phyloP scores from a whole-genome alignment of 2,113 vertebrate genomes.

The Hyperopisus bebe region DNA sequence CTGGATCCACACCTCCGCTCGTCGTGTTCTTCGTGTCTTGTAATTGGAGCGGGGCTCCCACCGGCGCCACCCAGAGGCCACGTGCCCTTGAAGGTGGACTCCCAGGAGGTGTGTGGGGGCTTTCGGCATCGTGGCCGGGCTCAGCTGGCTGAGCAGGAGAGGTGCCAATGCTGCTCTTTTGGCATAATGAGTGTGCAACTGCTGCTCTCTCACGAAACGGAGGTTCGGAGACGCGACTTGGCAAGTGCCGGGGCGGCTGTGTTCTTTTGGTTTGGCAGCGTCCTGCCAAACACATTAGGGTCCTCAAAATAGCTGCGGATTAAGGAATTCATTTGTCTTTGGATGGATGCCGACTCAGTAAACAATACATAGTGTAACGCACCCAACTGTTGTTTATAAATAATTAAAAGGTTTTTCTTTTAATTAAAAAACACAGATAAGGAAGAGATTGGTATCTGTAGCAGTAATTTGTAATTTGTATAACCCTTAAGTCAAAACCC shows the following conservation, averaged over 20 bases:
- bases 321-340: conserved; percentile 10
- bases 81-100: background rate
- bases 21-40: background rate
- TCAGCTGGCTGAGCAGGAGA: background rate
- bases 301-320: background rate
- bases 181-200: background rate
- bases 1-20: background rate
- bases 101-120: background rate
- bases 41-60: background rate
- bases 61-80: background rate
- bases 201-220: background rate
- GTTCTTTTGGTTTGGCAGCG: background rate
- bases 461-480: background rate
- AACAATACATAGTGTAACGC: conserved; percentile 2
- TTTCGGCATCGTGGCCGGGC: background rate
- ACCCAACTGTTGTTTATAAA: background rate
- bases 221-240: background rate
- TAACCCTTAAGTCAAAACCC: background rate
- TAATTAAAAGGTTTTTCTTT: background rate
- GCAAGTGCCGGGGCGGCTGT: background rate
- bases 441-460: background rate
- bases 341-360: background rate
- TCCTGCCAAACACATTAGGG: conserved; percentile 6
- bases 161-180: background rate
- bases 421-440: conserved; percentile 4